A percentile compares a stretch with the other conserved stretches of the same genome.
phyloP scores from a whole-genome alignment of 1,140 invertebrate species.

The Bombus impatiens region DNA sequence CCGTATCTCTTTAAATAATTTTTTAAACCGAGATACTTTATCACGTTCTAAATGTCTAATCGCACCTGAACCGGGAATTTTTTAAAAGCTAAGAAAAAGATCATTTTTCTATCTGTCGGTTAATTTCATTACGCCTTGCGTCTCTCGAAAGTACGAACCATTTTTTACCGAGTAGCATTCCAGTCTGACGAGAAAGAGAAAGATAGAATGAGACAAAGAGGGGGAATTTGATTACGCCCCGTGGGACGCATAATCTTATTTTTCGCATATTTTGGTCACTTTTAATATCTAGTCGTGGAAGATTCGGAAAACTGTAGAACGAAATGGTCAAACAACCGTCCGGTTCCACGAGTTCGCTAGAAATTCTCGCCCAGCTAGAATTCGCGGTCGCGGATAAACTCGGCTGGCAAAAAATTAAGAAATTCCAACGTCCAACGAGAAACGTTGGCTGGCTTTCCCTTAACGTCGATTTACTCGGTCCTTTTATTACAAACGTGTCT shows the following conservation, averaged over 20 bases:
- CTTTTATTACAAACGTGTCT: constrained; percentile 22
- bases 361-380: neutral
- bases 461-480: constrained; percentile 36
- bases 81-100: neutral
- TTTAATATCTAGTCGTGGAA: neutral
- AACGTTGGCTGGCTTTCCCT: neutral
- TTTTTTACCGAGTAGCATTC: neutral
- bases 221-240: neutral
- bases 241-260: constrained; percentile 20
- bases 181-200: too few relatives aligned
- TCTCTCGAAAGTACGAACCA: neutral
- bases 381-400: constrained; percentile 14
- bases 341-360: neutral
- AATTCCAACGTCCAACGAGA: constrained; percentile 9
- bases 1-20: too few relatives aligned
- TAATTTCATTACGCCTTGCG: neutral
- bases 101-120: neutral
- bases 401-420: constrained; percentile 9
- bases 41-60: too few relatives aligned
- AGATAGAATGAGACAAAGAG: neutral
- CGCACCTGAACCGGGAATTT: neutral
- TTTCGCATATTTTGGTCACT: constrained; percentile 16
- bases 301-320: neutral
- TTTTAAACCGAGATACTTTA: too few relatives aligned
- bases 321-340: neutral